Percentiles rank a stretch among this genome's conserved stretches.
Evolutionary conservation across 2,797 vertebrate genomes (phyloP).

Genomic region (Arremon brunneinucha): DNA sequence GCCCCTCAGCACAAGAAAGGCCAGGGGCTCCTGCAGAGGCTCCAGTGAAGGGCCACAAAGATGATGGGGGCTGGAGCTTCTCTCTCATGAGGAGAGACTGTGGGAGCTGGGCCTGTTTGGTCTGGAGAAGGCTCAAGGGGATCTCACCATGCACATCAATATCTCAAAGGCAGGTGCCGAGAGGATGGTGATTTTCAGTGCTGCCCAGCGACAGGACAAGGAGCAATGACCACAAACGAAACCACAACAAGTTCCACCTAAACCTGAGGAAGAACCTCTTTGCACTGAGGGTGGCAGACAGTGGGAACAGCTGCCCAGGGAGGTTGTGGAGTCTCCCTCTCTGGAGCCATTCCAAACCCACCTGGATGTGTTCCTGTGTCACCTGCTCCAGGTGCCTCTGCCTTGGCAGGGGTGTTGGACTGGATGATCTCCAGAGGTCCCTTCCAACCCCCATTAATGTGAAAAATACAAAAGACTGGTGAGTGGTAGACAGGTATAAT

Average conservation of each 20-base stretch:
- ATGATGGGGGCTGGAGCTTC: background rate
- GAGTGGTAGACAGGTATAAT: background rate
- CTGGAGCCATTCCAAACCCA: background rate
- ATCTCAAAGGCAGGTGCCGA: background rate
- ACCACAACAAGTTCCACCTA: background rate
- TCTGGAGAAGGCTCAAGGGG: background rate
- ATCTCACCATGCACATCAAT: background rate
- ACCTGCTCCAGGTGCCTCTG: background rate
- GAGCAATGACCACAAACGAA: background rate
- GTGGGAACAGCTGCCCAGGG: background rate
- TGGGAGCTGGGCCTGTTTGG: too few relatives aligned
- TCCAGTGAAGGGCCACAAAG: too few relatives aligned
- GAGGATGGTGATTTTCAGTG: background rate
- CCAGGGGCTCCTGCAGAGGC: background rate
- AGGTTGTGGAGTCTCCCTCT: background rate
- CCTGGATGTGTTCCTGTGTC: accelerated
- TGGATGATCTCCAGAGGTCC: background rate
- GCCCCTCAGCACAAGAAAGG: background rate
- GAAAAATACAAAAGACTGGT: background rate
- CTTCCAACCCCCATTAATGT: background rate
- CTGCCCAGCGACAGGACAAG: background rate
- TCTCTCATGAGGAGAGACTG: accelerated
- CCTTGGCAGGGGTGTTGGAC: background rate
- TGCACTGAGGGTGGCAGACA: background rate
- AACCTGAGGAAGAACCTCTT: background rate